Base-by-base conservation (phyloP, 2,888 invertebrate genomes). In the Gymnocheta viridis region DNA sequence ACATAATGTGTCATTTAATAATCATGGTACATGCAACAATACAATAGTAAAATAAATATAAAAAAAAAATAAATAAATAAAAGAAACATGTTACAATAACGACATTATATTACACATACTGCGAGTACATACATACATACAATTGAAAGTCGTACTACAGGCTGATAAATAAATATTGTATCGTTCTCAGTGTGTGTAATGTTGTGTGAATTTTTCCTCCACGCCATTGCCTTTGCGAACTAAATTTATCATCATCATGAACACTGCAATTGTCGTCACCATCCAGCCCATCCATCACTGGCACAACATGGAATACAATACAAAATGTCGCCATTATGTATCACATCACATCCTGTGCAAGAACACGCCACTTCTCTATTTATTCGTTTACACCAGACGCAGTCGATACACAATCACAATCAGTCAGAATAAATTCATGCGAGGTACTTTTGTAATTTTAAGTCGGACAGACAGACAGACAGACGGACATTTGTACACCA, bases 1-100 rank as follows among this genome's bases (percentile, higher is more conserved):
- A 91, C 89, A 91, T 91, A 90, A 91, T 89, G 89, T 91, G 89
- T 89, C 89, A 89, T 89, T 90, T 90, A 89, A 89, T 90, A 89
- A 88, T 88, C 88, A 88, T 88, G 62, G 86, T 87, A 89, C 85
- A 86, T 80, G 73, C 82, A 79, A 86, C 84, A 78, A 77, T 27
- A 83, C 51, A 82, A 78, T 76, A 76, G 85, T 82, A 85, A 77
- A 85, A 86, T 89, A 87, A 85, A 77, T 83, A 86, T 89, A 87
- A 10, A 70, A 19, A 58, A 67, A 14, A 51, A 74, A 17, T 62
- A 19, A 35, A 29, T 54, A 41, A 87, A 87, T 49, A 49, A 70
- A 54, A 70, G 73, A 88, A 89, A 88, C 74, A 74, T 82, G 69
- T 67, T 74, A 76, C 81, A 82, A 70, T 74, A 70, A 74, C 64